Base-by-base conservation (phyloP, 2,888 invertebrate genomes). In the Cinara cedri region DNA sequence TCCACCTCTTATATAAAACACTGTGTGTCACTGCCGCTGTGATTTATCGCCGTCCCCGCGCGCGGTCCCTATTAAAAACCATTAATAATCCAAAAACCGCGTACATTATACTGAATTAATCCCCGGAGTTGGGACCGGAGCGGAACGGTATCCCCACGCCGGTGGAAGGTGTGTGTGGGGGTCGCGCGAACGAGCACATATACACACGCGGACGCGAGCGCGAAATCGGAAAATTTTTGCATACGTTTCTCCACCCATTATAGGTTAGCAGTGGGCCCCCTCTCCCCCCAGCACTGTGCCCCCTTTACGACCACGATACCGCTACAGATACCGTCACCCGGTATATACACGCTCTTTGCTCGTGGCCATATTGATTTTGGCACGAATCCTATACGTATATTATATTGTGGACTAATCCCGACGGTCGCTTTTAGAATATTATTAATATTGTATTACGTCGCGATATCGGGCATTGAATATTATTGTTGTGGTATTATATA, bases 21-120 rank as follows among this genome's bases (percentile, higher is more conserved):
- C 76, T 16, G 70, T n/a, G 60, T 78, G 78, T 70, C 70, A 60
- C 68, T 78, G 62, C 16, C 21, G 60, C 78, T 9, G 68, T 78
- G 78, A 78, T 78, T 78, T 78, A 78, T 78, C 46, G 42, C 68
- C 57, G 9, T 60, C 11, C 51, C 60, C 51, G 6, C 70, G 60
- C 34, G 14, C 68, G 70, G 34, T 60, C 9, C 19, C 65, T 57
- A 68, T 70, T 78, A 78, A 78, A 78, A 78, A 68, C 68, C 78
- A 78, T 78, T 78, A 78, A 78, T 78, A 78, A 78, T 78, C 78
- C 68, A 42, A 78, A 78, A 78, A 70, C 76, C 76, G n/a, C 76
- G 57, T 42, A 62, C 57, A 62, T 78, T 51, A 70, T 78, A 78
- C 70, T 42, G 68, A 78, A 78, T 78, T 78, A 78, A 78, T 68